Base-by-base conservation (phyloP, 2,888 invertebrate species). In the Acleris laterana region DNA sequence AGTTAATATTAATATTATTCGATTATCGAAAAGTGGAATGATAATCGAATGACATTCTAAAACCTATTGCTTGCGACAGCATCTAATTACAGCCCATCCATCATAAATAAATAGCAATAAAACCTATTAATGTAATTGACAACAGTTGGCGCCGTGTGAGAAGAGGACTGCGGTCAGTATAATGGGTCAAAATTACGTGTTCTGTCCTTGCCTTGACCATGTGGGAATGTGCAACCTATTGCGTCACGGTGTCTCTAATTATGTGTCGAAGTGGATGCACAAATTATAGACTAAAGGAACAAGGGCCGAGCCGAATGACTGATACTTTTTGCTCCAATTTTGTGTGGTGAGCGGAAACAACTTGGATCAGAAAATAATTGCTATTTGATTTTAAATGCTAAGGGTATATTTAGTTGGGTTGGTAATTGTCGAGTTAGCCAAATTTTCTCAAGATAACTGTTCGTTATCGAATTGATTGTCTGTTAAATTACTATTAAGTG, bases 181-280 rank as follows among this genome's bases (percentile, higher is more conserved):
- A 91, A 92, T 93, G 89, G 88, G 75, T 85, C 87, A 75, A 91
- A 90, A 90, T 92, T 86, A 93, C 79, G 85, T 82, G 84, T 81
- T 88, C 72, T 85, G 88, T 88, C 89, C 87, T 89, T 89, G 85
- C 80, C 79, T 76, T 80, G 83, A 78, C 84, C 83, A 88, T 83
- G 85, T 84, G 85, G 82, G 88, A 88, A 87, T 87, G 85, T 82
- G 84, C 87, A 82, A 86, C 79, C 79, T 89, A 84, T 86, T 86
- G 82, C 85, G 85, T 88, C 88, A 88, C 86, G 87, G 80, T 76
- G 85, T 84, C 85, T 76, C 84, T 90, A 87, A 90, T 91, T 92
- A 90, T 77, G 81, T 79, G 82, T 80, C 84, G 84, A 86, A 83
- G 84, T 86, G 85, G 89, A 87, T 85, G 83, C 84, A 84, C 89